Conservation (phyloP, 2,888 invertebrate genomes). For the Brachyptera risi region DNA sequence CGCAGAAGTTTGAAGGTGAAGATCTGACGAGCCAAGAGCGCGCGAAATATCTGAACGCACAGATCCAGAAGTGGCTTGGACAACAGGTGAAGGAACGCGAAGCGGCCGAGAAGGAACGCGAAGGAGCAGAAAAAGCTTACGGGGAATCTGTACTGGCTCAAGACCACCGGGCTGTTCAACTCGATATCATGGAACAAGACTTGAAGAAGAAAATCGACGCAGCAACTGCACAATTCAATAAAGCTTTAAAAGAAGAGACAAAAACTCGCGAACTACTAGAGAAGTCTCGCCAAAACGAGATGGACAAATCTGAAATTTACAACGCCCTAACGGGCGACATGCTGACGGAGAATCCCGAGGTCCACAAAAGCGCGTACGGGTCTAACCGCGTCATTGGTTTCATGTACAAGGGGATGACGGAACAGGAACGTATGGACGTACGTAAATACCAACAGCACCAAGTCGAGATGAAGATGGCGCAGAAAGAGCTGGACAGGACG, state of each 20-base stretch:
- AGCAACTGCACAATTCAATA: constrained; percentile 72
- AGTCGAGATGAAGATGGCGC: neutral
- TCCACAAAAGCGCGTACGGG: constrained; percentile 36
- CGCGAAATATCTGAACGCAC: constrained; percentile 65
- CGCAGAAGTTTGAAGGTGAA: constrained; percentile 87
- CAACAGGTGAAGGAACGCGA: constrained; percentile 61
- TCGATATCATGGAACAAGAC: constrained; percentile 69
- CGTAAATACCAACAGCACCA: neutral
- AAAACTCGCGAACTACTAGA: neutral
- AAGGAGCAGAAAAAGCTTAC: constrained; percentile 61
- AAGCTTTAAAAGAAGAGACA: constrained; percentile 35
- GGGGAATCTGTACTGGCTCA: constrained; percentile 62
- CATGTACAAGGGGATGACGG: constrained; percentile 78
- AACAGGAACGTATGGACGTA: constrained; percentile 54
- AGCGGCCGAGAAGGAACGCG: constrained; percentile 36
- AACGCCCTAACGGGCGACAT: constrained; percentile 79
- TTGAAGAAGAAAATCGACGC: constrained; percentile 68
- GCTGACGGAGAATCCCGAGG: constrained; percentile 82
- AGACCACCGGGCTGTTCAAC: constrained; percentile 63
- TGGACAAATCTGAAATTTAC: constrained; percentile 37
- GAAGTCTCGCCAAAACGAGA: neutral
- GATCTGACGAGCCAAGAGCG: constrained; percentile 63
- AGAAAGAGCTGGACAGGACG: constrained; percentile 37
- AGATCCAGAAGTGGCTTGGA: constrained; percentile 77
- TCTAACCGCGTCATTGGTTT: constrained; percentile 56